Conservation (phyloP, 2,888 invertebrate species). For the Glaucopsyche alexis region DNA sequence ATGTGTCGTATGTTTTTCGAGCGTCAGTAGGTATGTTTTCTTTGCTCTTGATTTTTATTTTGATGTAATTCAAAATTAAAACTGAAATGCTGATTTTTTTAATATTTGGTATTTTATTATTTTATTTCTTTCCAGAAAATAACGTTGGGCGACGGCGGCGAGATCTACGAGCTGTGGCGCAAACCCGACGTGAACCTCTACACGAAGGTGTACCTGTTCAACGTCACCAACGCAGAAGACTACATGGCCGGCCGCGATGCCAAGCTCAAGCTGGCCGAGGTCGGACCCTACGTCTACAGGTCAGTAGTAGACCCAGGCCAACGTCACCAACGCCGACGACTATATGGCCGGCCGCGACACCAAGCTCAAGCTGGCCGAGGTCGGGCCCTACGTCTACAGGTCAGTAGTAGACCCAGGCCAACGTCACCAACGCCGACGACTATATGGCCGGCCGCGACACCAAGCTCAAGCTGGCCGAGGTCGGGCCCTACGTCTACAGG, state of each 20-base stretch:
- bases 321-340: conserved; percentile 89
- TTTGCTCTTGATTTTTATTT: no score
- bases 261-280: conserved; percentile 86
- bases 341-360: conserved; percentile 84
- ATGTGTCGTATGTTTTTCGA: no score
- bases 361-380: conserved; percentile 86
- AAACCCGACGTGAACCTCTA: conserved; percentile 89
- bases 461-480: conserved; percentile 86
- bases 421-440: conserved; percentile 89
- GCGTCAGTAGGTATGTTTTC: no score
- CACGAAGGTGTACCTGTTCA: conserved; percentile 88
- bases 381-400: conserved; percentile 95
- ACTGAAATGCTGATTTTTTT: no score
- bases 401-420: conserved; percentile 71
- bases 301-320: conserved; percentile 71
- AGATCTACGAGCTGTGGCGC: conserved; percentile 91
- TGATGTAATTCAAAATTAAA: no score
- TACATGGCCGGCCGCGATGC: conserved; percentile 84
- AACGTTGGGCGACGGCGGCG: conserved; percentile 85
- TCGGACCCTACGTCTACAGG: conserved; percentile 95
- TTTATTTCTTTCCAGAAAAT: conserved; percentile 82
- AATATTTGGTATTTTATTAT: background rate
- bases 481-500: conserved; percentile 95
- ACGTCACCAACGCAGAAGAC: conserved; percentile 89
- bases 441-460: conserved; percentile 84